phyloP scores from a whole-genome alignment of 2,888 invertebrate genomes.

The Tachina grossa region DNA sequence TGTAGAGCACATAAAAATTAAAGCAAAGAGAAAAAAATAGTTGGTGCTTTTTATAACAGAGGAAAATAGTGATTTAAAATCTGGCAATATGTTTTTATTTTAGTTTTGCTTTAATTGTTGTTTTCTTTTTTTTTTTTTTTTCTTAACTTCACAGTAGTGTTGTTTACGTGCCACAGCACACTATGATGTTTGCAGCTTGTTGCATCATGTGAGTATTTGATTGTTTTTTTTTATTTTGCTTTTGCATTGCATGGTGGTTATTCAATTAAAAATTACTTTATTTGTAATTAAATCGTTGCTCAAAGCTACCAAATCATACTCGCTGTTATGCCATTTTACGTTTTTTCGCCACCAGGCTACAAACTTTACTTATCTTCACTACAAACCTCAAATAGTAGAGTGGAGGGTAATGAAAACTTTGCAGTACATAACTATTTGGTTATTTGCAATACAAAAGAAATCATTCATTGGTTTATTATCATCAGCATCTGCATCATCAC shows the following conservation, averaged over 20 bases:
- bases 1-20: slow-evolving; percentile 45
- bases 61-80: slow-evolving; percentile 61
- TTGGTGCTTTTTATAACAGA: slow-evolving; percentile 20
- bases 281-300: slow-evolving; percentile 80
- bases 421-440: background rate
- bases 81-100: slow-evolving; percentile 62
- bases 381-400: background rate
- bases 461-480: slow-evolving; percentile 65
- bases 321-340: slow-evolving; percentile 12
- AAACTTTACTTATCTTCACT: slow-evolving; percentile 6
- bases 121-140: background rate
- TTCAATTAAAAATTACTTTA: slow-evolving; percentile 82
- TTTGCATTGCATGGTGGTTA: slow-evolving; percentile 75
- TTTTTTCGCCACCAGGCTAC: slow-evolving; percentile 11
- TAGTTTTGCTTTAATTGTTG: background rate
- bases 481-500: slow-evolving; percentile 35
- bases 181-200: slow-evolving; percentile 16
- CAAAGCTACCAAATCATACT: slow-evolving; percentile 67
- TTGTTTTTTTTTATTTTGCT: slow-evolving; percentile 12
- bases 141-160: slow-evolving; percentile 14
- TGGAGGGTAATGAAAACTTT: background rate
- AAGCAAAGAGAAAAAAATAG: slow-evolving; percentile 48
- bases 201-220: slow-evolving; percentile 38
- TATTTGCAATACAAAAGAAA: slow-evolving; percentile 42
- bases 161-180: slow-evolving; percentile 55